These are phyloP conservation scores for Exocentrus adspersus DNA, from an alignment of 2,888 invertebrate genomes.

Conservation along the genomic window DNA sequence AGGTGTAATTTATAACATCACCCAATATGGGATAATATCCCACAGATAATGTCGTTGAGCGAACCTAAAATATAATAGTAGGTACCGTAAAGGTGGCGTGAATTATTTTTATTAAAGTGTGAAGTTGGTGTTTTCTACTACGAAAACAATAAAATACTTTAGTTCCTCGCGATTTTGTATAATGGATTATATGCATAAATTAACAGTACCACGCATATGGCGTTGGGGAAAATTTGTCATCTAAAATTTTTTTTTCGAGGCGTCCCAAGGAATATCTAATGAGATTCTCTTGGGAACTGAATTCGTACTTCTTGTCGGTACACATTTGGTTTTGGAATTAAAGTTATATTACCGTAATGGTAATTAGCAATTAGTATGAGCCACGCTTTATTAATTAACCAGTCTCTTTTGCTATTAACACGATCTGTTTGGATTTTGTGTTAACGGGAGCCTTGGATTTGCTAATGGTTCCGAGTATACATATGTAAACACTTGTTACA, in stretches of 20 bases:
- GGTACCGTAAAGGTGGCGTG: not conserved
- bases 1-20: too few species aligned
- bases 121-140: not conserved
- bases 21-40: too few species aligned
- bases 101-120: not conserved
- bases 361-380: conserved; percentile 23
- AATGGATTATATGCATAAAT: not conserved
- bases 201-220: not conserved
- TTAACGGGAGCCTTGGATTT: conserved; percentile 19
- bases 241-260: not conserved
- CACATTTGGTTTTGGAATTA: too few species aligned
- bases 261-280: not conserved
- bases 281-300: too few species aligned
- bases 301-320: too few species aligned
- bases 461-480: conserved; percentile 5
- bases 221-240: not conserved
- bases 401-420: conserved; percentile 22
- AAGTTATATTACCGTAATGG: not conserved
- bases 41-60: too few species aligned
- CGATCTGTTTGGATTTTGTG: conserved; percentile 17
- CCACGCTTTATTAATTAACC: conserved; percentile 30
- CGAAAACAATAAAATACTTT: not conserved
- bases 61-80: not conserved
- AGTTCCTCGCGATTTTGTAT: not conserved
- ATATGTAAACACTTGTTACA: conserved; percentile 1